These are phyloP conservation scores for Carassius carassius DNA, from an alignment of 2,113 vertebrate species.

Conservation along the genomic window DNA sequence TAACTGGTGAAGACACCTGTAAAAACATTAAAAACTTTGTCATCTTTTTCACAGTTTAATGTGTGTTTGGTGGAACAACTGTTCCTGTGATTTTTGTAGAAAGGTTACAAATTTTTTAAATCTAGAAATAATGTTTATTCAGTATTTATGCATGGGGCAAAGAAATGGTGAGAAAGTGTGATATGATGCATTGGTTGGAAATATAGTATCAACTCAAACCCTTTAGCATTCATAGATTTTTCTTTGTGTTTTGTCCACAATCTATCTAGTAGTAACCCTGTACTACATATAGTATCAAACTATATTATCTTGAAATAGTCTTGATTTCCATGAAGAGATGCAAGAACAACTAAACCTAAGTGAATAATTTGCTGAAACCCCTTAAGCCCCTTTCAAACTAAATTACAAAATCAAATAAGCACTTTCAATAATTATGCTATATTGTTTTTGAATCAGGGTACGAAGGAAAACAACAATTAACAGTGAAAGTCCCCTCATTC, in stretches of 20 bases:
- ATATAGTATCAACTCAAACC: background rate
- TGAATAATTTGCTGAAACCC: constrained; percentile 70
- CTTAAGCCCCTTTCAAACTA: constrained; percentile 76
- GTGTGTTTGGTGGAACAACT: background rate
- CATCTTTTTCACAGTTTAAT: background rate
- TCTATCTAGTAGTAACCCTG: background rate
- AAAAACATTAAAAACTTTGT: no score
- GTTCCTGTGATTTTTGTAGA: background rate
- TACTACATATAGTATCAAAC: no score
- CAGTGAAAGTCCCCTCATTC: constrained; percentile 64
- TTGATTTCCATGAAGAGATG: constrained; percentile 23
- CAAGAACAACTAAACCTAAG: constrained; percentile 58
- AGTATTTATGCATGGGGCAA: background rate
- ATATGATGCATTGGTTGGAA: background rate
- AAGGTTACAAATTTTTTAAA: background rate
- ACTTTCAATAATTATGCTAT: constrained; percentile 77
- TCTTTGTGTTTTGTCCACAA: background rate
- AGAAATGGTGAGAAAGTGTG: background rate
- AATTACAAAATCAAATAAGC: constrained; percentile 75
- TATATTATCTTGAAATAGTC: background rate
- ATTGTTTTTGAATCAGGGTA: constrained; percentile 72
- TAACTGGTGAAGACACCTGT: background rate
- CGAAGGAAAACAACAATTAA: constrained; percentile 82
- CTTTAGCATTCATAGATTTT: background rate
- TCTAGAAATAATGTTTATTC: no score